These are phyloP conservation scores for Anisognathus igniventris DNA, from an alignment of 2,797 vertebrate species.

Conservation along the genomic window DNA sequence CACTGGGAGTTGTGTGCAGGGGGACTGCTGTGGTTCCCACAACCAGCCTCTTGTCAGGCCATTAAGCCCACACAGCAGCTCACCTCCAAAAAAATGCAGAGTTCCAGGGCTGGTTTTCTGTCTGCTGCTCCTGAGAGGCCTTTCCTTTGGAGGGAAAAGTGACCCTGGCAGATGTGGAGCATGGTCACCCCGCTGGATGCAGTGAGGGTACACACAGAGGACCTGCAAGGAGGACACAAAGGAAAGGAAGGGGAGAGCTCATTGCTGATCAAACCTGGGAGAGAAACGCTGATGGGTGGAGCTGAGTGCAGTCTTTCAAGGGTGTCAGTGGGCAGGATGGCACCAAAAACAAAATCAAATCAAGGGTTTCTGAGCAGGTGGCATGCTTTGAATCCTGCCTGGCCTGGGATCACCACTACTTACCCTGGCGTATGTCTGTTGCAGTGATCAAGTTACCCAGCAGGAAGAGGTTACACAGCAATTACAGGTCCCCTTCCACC, in stretches of 20 bases:
- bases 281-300: not conserved
- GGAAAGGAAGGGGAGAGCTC: not conserved
- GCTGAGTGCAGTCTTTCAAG: not conserved
- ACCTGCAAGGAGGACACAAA: not conserved
- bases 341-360: not conserved
- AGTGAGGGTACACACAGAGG: not conserved
- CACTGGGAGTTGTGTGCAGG: rapidly evolving
- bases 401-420: not conserved
- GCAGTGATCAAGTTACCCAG: not conserved
- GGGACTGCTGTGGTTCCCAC: not conserved
- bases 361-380: not conserved
- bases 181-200: not conserved
- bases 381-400: not conserved
- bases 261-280: not conserved
- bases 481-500: not conserved
- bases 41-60: not conserved
- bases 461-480: not conserved
- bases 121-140: rapidly evolving
- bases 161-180: not conserved
- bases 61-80: not conserved
- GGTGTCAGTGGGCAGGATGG: not conserved
- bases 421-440: rapidly evolving
- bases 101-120: not conserved
- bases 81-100: not conserved
- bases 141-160: not conserved